Percentiles rank a stretch among this genome's conserved stretches.
Evolutionary conservation across 2,113 vertebrate species (phyloP).

Genomic region (Amphilophus citrinellus): DNA sequence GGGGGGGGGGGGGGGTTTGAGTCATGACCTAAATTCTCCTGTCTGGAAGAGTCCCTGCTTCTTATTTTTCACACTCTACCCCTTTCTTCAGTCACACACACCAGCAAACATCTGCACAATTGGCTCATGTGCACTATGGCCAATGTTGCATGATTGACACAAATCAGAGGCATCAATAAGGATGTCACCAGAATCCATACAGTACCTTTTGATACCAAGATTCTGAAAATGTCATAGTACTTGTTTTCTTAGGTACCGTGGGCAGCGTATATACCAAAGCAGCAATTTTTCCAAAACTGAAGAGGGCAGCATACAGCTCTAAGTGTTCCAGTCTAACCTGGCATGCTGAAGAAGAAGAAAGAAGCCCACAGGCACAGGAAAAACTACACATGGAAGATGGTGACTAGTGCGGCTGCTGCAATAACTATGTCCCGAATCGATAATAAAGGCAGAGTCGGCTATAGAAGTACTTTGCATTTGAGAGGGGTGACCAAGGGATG

Average conservation of each 20-base stretch:
- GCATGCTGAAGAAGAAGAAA: too few species aligned
- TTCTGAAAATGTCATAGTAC: too few species aligned
- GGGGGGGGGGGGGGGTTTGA: constrained; percentile 61
- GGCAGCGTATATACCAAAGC: too few species aligned
- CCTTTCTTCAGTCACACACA: background rate
- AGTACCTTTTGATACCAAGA: background rate
- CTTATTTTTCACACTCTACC: constrained; percentile 16
- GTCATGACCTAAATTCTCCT: constrained; percentile 79
- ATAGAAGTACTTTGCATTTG: background rate
- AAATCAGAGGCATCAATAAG: background rate
- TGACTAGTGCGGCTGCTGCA: too few species aligned
- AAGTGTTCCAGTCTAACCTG: too few species aligned
- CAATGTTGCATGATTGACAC: background rate
- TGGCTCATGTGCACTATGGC: background rate
- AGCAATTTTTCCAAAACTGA: too few species aligned
- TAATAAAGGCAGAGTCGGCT: background rate
- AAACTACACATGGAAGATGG: too few species aligned
- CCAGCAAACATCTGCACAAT: background rate
- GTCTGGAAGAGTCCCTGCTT: constrained; percentile 41
- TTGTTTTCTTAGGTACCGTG: too few species aligned
- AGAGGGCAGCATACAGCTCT: too few species aligned
- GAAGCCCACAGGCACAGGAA: too few species aligned
- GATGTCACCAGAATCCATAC: background rate
- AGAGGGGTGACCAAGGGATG: background rate
- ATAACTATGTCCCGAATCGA: too few species aligned